A percentile compares a stretch with the other conserved stretches of the same genome.
Evolutionary conservation across 64 coral and sea anemone species (phyloP).

Genomic region (Stichodactyla helianthus): DNA sequence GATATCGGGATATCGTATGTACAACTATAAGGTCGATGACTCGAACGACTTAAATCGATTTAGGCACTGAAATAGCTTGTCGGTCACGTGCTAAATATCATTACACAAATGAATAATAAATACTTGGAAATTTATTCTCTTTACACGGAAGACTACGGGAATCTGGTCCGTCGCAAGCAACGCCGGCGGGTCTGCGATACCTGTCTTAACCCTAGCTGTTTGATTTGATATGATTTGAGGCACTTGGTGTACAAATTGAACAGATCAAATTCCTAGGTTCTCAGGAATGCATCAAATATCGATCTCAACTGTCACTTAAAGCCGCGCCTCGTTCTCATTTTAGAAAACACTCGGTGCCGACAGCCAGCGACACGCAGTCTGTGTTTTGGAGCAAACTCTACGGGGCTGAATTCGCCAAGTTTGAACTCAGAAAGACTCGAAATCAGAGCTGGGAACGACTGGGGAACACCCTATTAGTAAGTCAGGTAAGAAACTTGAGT

Average conservation of each 20-base stretch:
- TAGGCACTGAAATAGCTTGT: background rate
- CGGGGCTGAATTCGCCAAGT: conserved; percentile 23
- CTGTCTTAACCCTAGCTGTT: background rate
- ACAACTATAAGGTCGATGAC: background rate
- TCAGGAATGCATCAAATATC: conserved; percentile 12
- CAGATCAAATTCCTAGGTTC: conserved; percentile 24
- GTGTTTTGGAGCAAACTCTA: conserved; percentile 6
- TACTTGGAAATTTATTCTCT: background rate
- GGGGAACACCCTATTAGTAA: background rate
- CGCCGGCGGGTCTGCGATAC: background rate
- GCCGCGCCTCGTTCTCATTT: conserved; percentile 11
- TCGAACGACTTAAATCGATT: conserved; percentile 6
- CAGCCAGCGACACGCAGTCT: conserved; percentile 37
- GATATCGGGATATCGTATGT: conserved; percentile 9
- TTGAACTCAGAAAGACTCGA: conserved; percentile 4
- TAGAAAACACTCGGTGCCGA: conserved; percentile 22
- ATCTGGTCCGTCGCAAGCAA: background rate
- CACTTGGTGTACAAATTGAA: background rate
- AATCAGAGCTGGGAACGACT: background rate
- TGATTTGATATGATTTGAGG: background rate
- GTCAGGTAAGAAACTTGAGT: background rate
- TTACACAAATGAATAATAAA: background rate
- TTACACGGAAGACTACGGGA: background rate
- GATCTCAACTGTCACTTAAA: conserved; percentile 24
- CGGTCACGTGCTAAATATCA: background rate